Evolutionary conservation across 1,140 invertebrate genomes (phyloP), one percentile per base, ranked within the genome.

Genomic region (Saccostrea glomerata): DNA sequence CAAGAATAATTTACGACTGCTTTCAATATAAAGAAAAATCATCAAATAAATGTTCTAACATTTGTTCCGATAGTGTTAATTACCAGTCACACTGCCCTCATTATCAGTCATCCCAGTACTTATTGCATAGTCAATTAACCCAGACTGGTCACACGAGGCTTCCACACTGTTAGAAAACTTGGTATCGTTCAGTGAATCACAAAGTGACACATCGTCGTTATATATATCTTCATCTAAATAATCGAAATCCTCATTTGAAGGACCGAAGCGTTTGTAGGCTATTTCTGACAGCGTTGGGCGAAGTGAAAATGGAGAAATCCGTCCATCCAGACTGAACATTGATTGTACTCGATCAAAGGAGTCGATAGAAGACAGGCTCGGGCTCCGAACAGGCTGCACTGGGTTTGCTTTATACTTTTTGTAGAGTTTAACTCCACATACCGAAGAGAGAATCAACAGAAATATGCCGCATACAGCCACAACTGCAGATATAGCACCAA

Each of bases 301-400:
- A 15, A 77, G 70, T 77, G 70, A 77, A 77, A 77, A 77, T 77
- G 70, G 70, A 77, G 70, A 77, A 77, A 77, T 77, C 25, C 70
- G 23, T 36, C 70, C 70, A 77, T 77, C 70, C 25, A 77, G 15
- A 13, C 70, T 77, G 30, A 77, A 77, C 70, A 77, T 77, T 17
- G 70, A 77, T 77, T 77, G 70, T 15, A 77, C 70, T 30, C 70
- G 70, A 77, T 77, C 70, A 77, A 77, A 77, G 13, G 70, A 77
- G 3, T 13, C 70, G 15, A 77, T 15, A 15, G 70, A 77, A 4
- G 70, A 77, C 11, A 77, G 12, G 5, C 70, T 77, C 25, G 30
- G 23, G 30, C 70, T 77, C 25, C 70, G 23, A 12, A 25, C 25
- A 30, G 70, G 70, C 30, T 77, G 11, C 13, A 77, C 30, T 3